phyloP scores from a whole-genome alignment of 2,888 invertebrate genomes.

The Venusia cambrica region DNA sequence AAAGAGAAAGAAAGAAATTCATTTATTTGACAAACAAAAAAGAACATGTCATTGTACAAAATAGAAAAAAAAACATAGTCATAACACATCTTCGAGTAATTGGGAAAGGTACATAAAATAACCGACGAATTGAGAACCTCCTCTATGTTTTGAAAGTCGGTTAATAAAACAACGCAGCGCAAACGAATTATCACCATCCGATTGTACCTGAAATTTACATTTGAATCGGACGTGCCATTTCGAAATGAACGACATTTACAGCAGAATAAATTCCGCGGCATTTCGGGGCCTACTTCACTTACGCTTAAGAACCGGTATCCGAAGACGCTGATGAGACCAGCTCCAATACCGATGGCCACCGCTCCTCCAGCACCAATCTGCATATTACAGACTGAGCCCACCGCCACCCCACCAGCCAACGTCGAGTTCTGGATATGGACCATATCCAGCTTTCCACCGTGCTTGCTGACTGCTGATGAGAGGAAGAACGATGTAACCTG shows the following conservation, averaged over 20 bases:
- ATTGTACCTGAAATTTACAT: too few species aligned
- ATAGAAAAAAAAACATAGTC: too few species aligned
- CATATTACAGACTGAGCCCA: conserved; percentile 92
- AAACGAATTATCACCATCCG: too few species aligned
- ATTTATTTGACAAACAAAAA: too few species aligned
- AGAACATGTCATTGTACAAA: too few species aligned
- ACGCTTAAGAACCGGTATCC: conserved; percentile 91
- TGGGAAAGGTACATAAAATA: too few species aligned
- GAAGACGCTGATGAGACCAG: conserved; percentile 88
- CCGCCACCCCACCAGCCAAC: conserved; percentile 95
- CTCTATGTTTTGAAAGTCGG: too few species aligned
- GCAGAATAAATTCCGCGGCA: conserved; percentile 1
- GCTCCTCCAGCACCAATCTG: conserved; percentile 92
- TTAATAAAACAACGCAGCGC: too few species aligned
- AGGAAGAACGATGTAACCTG: conserved; percentile 90
- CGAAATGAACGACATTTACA: background rate
- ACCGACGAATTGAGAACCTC: too few species aligned
- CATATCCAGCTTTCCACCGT: conserved; percentile 91
- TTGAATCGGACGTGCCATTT: too few species aligned
- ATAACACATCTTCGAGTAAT: too few species aligned
- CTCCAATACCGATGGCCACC: conserved; percentile 87
- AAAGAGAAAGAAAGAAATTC: too few species aligned
- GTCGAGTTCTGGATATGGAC: conserved; percentile 97
- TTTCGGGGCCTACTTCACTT: conserved; percentile 40
- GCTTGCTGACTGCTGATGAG: conserved; percentile 86